These are phyloP conservation scores for Phyllostomus hastatus DNA, from an alignment of 2,113 vertebrate genomes.

Conservation along the genomic window DNA sequence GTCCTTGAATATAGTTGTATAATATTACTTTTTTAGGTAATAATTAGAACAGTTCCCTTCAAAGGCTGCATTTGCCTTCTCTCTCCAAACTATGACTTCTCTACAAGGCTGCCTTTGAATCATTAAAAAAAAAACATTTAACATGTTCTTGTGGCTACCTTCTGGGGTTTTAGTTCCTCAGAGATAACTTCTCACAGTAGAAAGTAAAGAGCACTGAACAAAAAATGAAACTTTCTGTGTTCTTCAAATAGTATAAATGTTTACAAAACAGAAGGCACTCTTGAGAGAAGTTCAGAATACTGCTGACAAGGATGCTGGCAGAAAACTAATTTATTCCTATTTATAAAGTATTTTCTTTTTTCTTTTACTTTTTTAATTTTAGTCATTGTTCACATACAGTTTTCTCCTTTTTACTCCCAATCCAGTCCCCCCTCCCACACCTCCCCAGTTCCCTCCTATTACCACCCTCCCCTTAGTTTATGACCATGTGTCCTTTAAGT, in stretches of 20 bases:
- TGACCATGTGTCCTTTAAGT: no score
- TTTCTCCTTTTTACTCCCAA: no score
- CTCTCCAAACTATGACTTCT: slow-evolving; percentile 8
- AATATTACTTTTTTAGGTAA: slow-evolving; percentile 41
- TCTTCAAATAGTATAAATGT: slow-evolving; percentile 60
- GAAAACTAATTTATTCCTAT: slow-evolving; percentile 32
- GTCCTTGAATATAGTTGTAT: slow-evolving; percentile 56
- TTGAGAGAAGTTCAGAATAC: slow-evolving; percentile 47
- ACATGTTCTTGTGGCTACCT: slow-evolving; percentile 36
- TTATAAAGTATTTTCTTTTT: slow-evolving; percentile 35
- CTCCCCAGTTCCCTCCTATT: no score
- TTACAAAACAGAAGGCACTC: slow-evolving; percentile 48
- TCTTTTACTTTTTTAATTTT: no score
- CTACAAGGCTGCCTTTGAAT: slow-evolving; percentile 55
- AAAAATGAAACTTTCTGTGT: slow-evolving; percentile 19
- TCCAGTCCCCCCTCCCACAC: no score
- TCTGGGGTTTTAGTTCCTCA: slow-evolving; percentile 62
- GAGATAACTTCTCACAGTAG: slow-evolving; percentile 52
- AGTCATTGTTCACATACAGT: no score
- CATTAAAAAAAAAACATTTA: not conserved
- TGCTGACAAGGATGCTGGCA: slow-evolving; percentile 24
- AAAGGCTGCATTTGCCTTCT: slow-evolving; percentile 33
- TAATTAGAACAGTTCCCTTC: slow-evolving; percentile 56
- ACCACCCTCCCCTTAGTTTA: no score
- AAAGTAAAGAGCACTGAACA: slow-evolving; percentile 46